Evolutionary conservation across 2,888 invertebrate genomes (phyloP).

Genomic region (Apotomis turbidana): DNA sequence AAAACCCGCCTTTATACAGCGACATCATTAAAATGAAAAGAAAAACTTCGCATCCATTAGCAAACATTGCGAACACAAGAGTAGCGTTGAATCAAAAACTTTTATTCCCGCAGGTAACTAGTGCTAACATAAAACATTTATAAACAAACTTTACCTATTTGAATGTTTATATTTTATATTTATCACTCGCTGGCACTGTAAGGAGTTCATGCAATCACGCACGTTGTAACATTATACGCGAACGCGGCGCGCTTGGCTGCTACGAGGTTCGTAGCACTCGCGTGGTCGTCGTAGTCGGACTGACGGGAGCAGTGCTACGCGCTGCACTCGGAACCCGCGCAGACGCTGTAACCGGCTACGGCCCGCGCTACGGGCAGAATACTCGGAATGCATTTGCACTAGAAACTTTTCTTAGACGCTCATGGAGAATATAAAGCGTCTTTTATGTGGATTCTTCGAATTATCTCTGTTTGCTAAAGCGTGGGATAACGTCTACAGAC

Average conservation of each 20-base stretch:
- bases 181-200: slow-evolving; percentile 75
- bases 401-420: slow-evolving; percentile 18
- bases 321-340: slow-evolving; percentile 68
- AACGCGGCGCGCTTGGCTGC: slow-evolving; percentile 53
- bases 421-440: neutral
- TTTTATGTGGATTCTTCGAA: slow-evolving; percentile 1
- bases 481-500: neutral
- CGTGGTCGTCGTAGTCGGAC: slow-evolving; percentile 61
- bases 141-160: slow-evolving; percentile 71
- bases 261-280: slow-evolving; percentile 50
- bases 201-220: slow-evolving; percentile 71
- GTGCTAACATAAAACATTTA: slow-evolving; percentile 56
- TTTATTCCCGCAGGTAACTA: slow-evolving; percentile 58
- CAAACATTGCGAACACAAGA: slow-evolving; percentile 55
- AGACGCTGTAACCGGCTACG: slow-evolving; percentile 63
- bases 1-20: slow-evolving; percentile 26
- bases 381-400: slow-evolving; percentile 31
- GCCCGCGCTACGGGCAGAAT: slow-evolving; percentile 4
- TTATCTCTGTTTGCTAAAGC: neutral
- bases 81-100: slow-evolving; percentile 58
- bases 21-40: slow-evolving; percentile 42
- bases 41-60: slow-evolving; percentile 48
- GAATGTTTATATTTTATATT: slow-evolving; percentile 70
- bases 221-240: slow-evolving; percentile 62
- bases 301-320: slow-evolving; percentile 57